phyloP scores from a whole-genome alignment of 2,113 vertebrate genomes.

The Emydocephalus ijimae region DNA sequence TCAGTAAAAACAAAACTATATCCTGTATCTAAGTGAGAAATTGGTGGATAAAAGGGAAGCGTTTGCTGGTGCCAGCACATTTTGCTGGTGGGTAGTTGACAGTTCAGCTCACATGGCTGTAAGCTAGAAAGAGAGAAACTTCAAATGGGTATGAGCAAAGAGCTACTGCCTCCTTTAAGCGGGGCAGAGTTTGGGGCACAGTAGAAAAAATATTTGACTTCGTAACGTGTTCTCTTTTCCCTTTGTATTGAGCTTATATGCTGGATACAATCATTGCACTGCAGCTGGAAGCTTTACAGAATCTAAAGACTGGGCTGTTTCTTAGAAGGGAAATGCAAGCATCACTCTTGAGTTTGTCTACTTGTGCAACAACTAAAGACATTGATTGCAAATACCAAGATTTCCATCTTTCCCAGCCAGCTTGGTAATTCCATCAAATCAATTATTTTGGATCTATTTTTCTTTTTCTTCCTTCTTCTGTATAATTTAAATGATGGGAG shows the following conservation, averaged over 20 bases:
- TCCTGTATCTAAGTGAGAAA: neutral
- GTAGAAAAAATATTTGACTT: constrained; percentile 28
- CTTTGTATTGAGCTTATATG: constrained; percentile 25
- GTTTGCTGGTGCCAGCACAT: constrained; percentile 60
- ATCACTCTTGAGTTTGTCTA: constrained; percentile 49
- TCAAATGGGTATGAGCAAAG: constrained; percentile 58
- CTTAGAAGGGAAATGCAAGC: constrained; percentile 14
- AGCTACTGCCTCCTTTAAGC: constrained; percentile 55
- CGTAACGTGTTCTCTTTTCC: constrained; percentile 26
- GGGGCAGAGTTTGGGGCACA: constrained; percentile 32
- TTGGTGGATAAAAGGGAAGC: neutral
- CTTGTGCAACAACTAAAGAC: constrained; percentile 47
- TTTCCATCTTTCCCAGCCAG: constrained; percentile 58
- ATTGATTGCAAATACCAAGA: constrained; percentile 52
- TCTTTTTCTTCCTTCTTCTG: constrained; percentile 56
- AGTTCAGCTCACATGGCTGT: constrained; percentile 50
- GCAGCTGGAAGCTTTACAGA: constrained; percentile 41
- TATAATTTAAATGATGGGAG: constrained; percentile 42
- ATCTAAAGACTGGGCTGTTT: constrained; percentile 26
- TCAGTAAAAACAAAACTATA: neutral
- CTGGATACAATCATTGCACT: constrained; percentile 45
- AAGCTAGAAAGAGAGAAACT: constrained; percentile 28
- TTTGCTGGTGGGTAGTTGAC: constrained; percentile 29
- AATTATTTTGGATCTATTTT: constrained; percentile 48
- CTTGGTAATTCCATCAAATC: constrained; percentile 52